These are phyloP conservation scores for Drosophila cardini DNA, from an alignment of 1,140 invertebrate genomes.

Conservation along the genomic window DNA sequence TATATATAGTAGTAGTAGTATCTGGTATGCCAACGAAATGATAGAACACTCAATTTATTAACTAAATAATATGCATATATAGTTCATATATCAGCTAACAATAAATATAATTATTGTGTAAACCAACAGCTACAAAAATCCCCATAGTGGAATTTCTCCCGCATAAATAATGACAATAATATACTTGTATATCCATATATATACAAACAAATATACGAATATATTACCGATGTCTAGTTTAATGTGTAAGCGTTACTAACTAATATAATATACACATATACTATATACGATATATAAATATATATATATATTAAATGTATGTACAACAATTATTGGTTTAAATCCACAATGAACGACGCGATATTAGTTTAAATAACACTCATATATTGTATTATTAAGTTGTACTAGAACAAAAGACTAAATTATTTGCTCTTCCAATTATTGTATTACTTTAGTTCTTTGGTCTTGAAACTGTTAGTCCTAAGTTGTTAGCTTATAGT, in stretches of 20 bases:
- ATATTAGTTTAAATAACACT: constrained; percentile 67
- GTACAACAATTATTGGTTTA: constrained; percentile 20
- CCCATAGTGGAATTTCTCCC: constrained; percentile 80
- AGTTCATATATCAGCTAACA: constrained; percentile 5
- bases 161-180: constrained; percentile 82
- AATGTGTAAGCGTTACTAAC: constrained; percentile 26
- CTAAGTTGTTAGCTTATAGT: constrained; percentile 55
- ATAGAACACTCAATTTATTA: constrained; percentile 47
- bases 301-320: constrained; percentile 4
- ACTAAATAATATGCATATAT: constrained; percentile 8
- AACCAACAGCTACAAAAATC: constrained; percentile 46
- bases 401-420: constrained; percentile 69
- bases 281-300: not conserved
- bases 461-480: constrained; percentile 48
- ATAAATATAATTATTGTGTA: constrained; percentile 33
- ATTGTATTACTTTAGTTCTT: constrained; percentile 64
- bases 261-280: not conserved
- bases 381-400: constrained; percentile 59
- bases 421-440: constrained; percentile 81
- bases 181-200: constrained; percentile 71
- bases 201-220: constrained; percentile 18
- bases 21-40: constrained; percentile 67
- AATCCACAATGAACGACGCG: constrained; percentile 48
- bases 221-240: constrained; percentile 36
- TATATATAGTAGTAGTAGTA: constrained; percentile 65